phyloP scores from a whole-genome alignment of 2,888 invertebrate genomes.

The Trissoscelio sp. region DNA sequence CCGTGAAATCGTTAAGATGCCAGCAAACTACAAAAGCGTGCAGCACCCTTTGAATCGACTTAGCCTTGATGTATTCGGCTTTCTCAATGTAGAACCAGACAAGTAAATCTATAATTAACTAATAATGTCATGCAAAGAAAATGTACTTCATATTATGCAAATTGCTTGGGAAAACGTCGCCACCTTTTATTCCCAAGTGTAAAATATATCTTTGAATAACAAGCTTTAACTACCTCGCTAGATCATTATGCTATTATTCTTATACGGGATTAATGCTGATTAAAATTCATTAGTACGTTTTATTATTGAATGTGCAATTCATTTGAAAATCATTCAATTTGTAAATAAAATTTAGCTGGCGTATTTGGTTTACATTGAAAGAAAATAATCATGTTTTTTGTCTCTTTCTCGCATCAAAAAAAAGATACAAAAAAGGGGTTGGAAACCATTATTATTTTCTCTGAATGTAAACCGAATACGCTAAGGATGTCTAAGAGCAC shows the following conservation, averaged over 20 bases:
- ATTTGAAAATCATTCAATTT: no score
- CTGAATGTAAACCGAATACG: no score
- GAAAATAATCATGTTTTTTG: no score
- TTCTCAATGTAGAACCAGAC: not conserved
- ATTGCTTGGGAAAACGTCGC: slow-evolving; percentile 29
- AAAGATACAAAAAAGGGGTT: no score
- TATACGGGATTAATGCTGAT: slow-evolving; percentile 8
- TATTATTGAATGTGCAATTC: no score
- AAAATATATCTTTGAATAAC: slow-evolving; percentile 5
- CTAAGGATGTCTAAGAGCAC: no score
- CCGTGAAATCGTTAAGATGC: slow-evolving; percentile 49
- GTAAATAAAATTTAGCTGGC: no score
- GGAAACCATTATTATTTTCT: no score
- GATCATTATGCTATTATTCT: slow-evolving; percentile 12
- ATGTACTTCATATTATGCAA: slow-evolving; percentile 28
- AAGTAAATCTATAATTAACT: slow-evolving; percentile 15
- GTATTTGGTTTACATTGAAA: no score
- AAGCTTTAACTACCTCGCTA: no score
- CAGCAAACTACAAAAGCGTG: slow-evolving; percentile 46
- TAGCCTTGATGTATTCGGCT: slow-evolving; percentile 13
- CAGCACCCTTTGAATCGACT: slow-evolving; percentile 31
- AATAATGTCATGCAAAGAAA: slow-evolving; percentile 18
- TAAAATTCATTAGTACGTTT: no score
- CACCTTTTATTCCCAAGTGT: slow-evolving; percentile 20
- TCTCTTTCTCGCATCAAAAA: no score